Percentiles rank a stretch among this genome's conserved stretches.
Evolutionary conservation across 2,113 vertebrate genomes (phyloP).

Genomic region (Xenus cinereus): DNA sequence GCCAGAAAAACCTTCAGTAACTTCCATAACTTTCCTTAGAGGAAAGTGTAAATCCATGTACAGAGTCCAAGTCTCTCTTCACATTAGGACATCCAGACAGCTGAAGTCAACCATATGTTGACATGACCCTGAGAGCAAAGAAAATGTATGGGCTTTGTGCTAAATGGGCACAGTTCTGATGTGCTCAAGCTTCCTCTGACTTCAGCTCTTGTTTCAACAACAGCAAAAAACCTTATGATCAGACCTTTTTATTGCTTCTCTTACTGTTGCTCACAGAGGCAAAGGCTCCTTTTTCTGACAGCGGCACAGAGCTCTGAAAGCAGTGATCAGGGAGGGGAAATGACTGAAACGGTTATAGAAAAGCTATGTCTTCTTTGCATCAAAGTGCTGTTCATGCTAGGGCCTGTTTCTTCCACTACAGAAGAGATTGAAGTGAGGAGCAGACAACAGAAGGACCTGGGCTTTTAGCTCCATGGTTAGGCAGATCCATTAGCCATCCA

Average conservation of each 20-base stretch:
- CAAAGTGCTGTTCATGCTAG: not conserved
- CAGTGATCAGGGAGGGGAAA: not conserved
- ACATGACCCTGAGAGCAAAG: not conserved
- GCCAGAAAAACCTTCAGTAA: not conserved
- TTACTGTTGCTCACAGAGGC: not conserved
- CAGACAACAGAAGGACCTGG: not conserved
- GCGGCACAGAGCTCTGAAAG: not conserved
- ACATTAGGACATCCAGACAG: not conserved
- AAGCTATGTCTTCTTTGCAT: not conserved
- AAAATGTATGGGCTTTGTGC: not conserved
- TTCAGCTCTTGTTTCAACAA: not conserved
- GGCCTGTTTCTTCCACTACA: not conserved
- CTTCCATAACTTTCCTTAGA: not conserved
- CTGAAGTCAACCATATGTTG: not conserved
- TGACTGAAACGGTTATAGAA: not conserved
- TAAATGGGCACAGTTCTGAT: not conserved
- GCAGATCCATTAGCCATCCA: not conserved
- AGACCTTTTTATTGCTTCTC: not conserved
- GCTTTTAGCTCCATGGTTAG: not conserved
- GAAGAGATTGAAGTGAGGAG: not conserved
- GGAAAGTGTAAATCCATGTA: not conserved
- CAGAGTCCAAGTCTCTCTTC: not conserved
- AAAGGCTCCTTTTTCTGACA: not conserved
- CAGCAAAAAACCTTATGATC: not conserved
- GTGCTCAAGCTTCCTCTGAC: not conserved